phyloP scores from a whole-genome alignment of 2,797 vertebrate genomes.

The Dryobates pubescens region DNA sequence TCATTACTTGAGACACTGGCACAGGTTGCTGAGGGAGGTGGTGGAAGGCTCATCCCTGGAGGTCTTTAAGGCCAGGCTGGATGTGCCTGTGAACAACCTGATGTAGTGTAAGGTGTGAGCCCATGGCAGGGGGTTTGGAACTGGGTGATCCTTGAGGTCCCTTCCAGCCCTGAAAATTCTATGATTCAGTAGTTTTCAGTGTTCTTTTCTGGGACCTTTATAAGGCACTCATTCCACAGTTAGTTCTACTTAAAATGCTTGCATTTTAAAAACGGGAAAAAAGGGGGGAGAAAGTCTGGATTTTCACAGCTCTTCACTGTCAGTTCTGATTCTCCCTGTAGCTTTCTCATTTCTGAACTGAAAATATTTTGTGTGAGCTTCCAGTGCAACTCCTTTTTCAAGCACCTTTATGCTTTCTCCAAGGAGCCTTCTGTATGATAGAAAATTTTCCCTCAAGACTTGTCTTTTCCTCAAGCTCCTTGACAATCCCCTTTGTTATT shows the following conservation, averaged over 20 bases:
- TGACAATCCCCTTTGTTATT: not conserved
- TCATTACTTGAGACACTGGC: not conserved
- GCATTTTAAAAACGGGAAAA: too few species aligned
- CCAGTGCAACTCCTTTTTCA: not conserved
- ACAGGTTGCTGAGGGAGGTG: too few species aligned
- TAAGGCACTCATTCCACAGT: not conserved
- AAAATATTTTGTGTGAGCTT: not conserved
- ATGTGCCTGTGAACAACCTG: too few species aligned
- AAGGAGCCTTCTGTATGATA: not conserved
- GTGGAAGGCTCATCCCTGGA: too few species aligned
- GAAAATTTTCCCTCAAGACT: slow-evolving; percentile 10
- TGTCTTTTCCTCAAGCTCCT: slow-evolving; percentile 31
- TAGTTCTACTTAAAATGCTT: not conserved
- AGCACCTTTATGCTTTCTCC: not conserved
- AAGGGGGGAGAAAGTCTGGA: not conserved
- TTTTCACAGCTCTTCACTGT: not conserved
- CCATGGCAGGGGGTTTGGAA: too few species aligned
- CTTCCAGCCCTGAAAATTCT: too few species aligned
- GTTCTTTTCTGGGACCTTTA: not conserved
- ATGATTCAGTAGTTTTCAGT: not conserved
- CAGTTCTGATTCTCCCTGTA: not conserved
- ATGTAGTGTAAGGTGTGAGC: too few species aligned
- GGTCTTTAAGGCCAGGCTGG: too few species aligned
- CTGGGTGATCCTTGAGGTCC: too few species aligned
- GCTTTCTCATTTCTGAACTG: slow-evolving; percentile 17